phyloP scores from a whole-genome alignment of 2,797 vertebrate species.

The Stomatorhinus walkeri region DNA sequence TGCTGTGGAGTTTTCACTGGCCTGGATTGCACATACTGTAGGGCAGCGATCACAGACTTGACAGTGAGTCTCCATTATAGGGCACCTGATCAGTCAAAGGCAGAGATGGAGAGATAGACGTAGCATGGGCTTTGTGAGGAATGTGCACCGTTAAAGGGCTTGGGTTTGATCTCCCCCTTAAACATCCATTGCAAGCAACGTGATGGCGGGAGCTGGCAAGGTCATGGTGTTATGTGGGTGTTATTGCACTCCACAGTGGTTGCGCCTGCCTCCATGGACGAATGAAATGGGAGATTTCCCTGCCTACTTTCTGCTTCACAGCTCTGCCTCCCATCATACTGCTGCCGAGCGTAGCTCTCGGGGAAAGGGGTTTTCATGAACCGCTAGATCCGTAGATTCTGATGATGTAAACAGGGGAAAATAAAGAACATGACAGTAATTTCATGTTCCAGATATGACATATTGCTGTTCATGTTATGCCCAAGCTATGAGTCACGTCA shows the following conservation, averaged over 20 bases:
- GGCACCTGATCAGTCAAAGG: neutral
- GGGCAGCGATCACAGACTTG: neutral
- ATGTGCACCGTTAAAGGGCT: neutral
- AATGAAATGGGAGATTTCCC: neutral
- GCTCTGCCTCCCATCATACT: neutral
- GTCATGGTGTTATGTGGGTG: neutral
- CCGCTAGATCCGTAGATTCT: neutral
- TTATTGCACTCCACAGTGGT: neutral
- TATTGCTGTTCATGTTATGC: constrained; percentile 59
- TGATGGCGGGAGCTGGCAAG: neutral
- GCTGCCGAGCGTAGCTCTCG: neutral
- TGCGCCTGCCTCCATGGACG: neutral
- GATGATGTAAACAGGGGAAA: neutral
- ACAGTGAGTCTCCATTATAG: neutral
- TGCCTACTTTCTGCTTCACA: neutral
- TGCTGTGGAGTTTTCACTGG: neutral
- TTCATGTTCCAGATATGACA: constrained; percentile 49
- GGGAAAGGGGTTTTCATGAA: neutral
- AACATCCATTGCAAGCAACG: neutral
- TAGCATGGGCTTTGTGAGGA: neutral
- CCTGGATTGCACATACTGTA: neutral
- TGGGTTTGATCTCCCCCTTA: neutral
- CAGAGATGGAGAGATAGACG: neutral
- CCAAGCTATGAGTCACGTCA: constrained; percentile 52
- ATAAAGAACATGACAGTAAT: constrained; percentile 34